Base-by-base conservation (phyloP, 2,113 vertebrate species). In the Myxocyprinus asiaticus region DNA sequence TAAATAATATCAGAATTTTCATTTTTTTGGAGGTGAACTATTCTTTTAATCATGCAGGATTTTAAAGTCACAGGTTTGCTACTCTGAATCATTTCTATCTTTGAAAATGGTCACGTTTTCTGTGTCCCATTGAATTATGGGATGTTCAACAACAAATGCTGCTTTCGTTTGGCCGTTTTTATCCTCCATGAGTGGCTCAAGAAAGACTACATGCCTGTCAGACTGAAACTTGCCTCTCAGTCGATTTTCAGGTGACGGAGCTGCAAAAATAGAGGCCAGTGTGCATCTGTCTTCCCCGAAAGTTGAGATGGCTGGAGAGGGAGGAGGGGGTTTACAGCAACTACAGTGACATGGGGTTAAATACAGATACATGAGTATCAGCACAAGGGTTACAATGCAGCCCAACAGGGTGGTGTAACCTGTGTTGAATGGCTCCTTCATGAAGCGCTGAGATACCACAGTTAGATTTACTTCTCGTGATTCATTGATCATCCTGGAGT, bases 381-480 rank as follows among this genome's bases (percentile, higher is more conserved):
- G 83, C 55, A 95, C 61, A 63, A 96, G 90, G 72, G 94, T 97
- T 79, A 96, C 94, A 0, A 91, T 87, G 11, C 97, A 99, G 64
- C 95, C 95, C 5, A 98, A 88, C n/a, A 98, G 90, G 0, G 98
- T 99, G 0, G 97, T 98, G 82, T 98, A 94, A 44, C 95, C 96
- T 0, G 96, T 98, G 90, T 92, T 96, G 88, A 99, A 98, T 4
- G 93, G 86, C 80, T 96, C 95, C 0, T 72, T 90, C 0, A 83
- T 76, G 0, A 89, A 88, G 76, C 85, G 90, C 67, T 89, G 86
- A 62, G 89, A 86, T 1, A 91, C 86, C 56, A 98, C 92, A 0
- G 94, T 98, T 79, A 99, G 85, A 0, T 98, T 98, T 85, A 97
- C 91, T 84, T 96, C 94, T 0, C 94, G 93, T 0, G 95, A 92